These are phyloP conservation scores for Caradrina clavipalpis DNA, from an alignment of 2,888 invertebrate species.

Conservation along the genomic window DNA sequence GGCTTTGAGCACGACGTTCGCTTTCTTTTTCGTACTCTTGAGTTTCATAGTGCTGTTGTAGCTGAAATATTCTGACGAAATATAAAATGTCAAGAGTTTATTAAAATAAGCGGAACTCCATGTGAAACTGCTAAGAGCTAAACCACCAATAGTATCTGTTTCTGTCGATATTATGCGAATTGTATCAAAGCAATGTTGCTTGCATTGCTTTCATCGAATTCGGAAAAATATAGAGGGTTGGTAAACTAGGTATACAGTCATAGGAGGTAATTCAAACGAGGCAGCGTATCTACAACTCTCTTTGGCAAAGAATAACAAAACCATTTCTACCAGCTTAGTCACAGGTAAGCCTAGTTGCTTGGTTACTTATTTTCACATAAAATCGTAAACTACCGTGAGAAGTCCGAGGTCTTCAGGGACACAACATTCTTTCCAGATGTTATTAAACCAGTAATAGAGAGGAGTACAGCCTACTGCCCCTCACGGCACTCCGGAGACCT, in stretches of 20 bases:
- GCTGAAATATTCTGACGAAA: not conserved
- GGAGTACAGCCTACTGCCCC: constrained; percentile 41
- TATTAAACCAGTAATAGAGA: constrained; percentile 45
- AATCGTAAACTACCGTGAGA: constrained; percentile 3
- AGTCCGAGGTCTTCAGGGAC: constrained; percentile 26
- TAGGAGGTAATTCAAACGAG: not conserved
- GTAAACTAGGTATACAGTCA: not conserved
- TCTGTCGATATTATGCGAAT: too few relatives aligned
- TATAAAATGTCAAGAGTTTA: not conserved
- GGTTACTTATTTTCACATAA: constrained; percentile 12
- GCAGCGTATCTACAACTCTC: not conserved
- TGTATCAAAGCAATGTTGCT: too few relatives aligned
- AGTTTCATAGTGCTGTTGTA: constrained; percentile 7
- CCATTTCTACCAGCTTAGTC: not conserved
- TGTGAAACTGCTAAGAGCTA: not conserved
- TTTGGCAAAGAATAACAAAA: not conserved
- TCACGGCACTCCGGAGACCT: constrained; percentile 46
- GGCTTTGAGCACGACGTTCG: constrained; percentile 23
- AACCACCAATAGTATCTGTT: too few relatives aligned
- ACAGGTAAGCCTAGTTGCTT: not conserved
- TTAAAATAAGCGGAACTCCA: not conserved
- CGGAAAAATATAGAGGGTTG: too few relatives aligned
- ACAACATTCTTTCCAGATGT: constrained; percentile 32
- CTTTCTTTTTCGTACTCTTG: constrained; percentile 10
- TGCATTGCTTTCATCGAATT: too few relatives aligned